Base-by-base conservation (phyloP, 1,140 invertebrate genomes). In the Aphelinus atriplicis region DNA sequence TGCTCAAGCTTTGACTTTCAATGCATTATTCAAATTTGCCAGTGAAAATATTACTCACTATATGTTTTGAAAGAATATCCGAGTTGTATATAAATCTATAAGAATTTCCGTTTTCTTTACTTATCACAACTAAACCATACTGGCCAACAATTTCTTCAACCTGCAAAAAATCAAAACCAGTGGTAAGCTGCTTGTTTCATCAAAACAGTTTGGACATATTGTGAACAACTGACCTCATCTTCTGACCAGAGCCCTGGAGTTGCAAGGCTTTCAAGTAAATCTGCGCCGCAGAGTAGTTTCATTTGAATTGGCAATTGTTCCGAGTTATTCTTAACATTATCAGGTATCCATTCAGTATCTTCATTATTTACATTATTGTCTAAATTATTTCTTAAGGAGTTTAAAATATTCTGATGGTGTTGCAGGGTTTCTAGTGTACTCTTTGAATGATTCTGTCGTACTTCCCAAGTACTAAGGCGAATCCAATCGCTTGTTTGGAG, bases 31-130 rank as follows among this genome's bases (percentile, higher is more conserved):
- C 26, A 26, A 26, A 26, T 26, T 26, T 26, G 26, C 26, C 26
- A 55, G 10, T 55, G 51, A 4, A 53, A 61, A 62, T n/a, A 45
- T 46, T 62, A 50, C 45, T 90, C 88, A 97, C 96, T 91, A 95
- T 92, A 84, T 94, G 91, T 89, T 94, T 95, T 45, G 93, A 93
- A 7, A 99, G 90, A 76, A 97, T 88, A 87, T 98, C 96, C 0
- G 95, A 96, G 81, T 97, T 94, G 83, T 98, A 97, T 83, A 99
- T 96, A 84, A 97, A 97, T 83, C 94, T 93, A 75, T 93, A 90
- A 0, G 96, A 94, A 89, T 97, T 94, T 45, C 91, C 91, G 45
- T 95, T 95, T 76, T 91, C 92, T 64, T 97, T 90, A 0, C 94
- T 93, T 48, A 99, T 94, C 46, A 98, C 95, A 7, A 98, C 94